These are phyloP conservation scores for Cantharis rufa DNA, from an alignment of 2,888 invertebrate genomes.

Conservation along the genomic window DNA sequence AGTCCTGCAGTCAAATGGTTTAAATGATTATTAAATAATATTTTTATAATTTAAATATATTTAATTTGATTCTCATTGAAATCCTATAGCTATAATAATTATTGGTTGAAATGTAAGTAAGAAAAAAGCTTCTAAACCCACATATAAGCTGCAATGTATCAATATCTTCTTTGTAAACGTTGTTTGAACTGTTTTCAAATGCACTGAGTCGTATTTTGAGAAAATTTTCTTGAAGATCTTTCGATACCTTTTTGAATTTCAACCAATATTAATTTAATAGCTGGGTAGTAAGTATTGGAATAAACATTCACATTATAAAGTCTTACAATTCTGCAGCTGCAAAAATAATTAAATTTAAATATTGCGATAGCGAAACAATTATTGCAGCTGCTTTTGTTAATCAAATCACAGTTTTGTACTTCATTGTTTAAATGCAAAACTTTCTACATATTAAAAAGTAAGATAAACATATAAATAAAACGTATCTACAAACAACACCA, in stretches of 20 bases:
- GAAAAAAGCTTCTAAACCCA: too few species aligned
- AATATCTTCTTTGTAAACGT: too few species aligned
- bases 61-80: background rate
- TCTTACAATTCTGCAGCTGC: background rate
- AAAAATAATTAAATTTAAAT: slow-evolving; percentile 1
- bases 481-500: too few species aligned
- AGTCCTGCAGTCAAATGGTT: background rate
- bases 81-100: too few species aligned
- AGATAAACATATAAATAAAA: too few species aligned
- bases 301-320: background rate
- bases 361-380: background rate
- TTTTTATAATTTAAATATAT: background rate
- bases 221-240: too few species aligned
- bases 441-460: background rate
- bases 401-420: background rate
- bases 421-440: background rate
- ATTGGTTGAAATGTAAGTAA: too few species aligned
- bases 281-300: background rate
- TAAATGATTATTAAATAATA: background rate
- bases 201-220: too few species aligned
- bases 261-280: background rate
- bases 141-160: too few species aligned
- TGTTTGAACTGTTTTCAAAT: too few species aligned
- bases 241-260: background rate
- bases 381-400: background rate